Percentiles rank a stretch among this genome's conserved stretches.
Conservation (phyloP, 2,888 invertebrate species). For the Limenitis camilla region DNA sequence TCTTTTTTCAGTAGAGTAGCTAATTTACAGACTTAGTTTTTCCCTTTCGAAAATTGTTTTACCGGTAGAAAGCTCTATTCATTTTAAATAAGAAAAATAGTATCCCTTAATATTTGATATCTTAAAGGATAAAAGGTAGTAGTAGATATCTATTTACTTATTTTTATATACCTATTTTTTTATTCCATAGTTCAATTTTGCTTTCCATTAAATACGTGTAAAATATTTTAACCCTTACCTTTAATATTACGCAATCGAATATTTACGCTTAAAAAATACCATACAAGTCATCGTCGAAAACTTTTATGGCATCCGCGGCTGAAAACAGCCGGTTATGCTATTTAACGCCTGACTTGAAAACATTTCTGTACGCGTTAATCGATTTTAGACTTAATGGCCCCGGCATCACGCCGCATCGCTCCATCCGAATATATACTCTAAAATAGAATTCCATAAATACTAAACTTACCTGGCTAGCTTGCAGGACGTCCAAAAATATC, state of each 20-base stretch:
- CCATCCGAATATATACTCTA: slow-evolving; percentile 23
- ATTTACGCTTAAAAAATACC: slow-evolving; percentile 30
- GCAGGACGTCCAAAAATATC: slow-evolving; percentile 74
- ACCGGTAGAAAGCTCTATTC: too few relatives aligned
- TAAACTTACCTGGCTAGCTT: slow-evolving; percentile 71
- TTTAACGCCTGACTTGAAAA: slow-evolving; percentile 63
- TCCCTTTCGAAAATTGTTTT: too few relatives aligned
- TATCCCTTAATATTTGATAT: too few relatives aligned
- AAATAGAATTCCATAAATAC: slow-evolving; percentile 23
- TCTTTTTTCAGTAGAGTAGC: too few relatives aligned
- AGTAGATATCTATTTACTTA: too few relatives aligned
- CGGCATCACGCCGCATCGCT: slow-evolving; percentile 29
- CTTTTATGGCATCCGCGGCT: slow-evolving; percentile 54
- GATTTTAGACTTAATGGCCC: slow-evolving; percentile 59
- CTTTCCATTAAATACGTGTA: not conserved
- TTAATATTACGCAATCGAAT: slow-evolving; percentile 45
- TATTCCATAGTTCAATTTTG: not conserved
- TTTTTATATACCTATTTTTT: not conserved
- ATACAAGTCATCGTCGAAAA: slow-evolving; percentile 37
- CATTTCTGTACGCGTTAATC: slow-evolving; percentile 62
- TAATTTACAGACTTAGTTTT: too few relatives aligned
- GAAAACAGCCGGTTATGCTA: slow-evolving; percentile 55
- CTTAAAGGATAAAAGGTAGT: too few relatives aligned
- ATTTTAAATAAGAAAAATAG: too few relatives aligned
- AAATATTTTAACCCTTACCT: slow-evolving; percentile 4